phyloP scores from a whole-genome alignment of 2,888 invertebrate species.

The Lepidocyrtinus sp. region DNA sequence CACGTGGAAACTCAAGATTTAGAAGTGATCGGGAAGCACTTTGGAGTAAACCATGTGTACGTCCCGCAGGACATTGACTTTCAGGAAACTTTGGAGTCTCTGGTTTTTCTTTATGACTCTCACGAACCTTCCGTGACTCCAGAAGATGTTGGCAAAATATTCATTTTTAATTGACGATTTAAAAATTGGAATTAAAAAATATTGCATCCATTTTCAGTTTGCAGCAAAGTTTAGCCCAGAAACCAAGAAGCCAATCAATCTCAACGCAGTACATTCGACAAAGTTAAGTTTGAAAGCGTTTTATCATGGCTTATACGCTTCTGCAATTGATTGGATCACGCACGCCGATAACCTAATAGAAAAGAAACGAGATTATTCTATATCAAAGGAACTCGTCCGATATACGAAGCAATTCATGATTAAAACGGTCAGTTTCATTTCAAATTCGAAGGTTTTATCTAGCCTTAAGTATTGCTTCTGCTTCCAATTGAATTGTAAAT shows the following conservation, averaged over 20 bases:
- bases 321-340: slow-evolving; percentile 31
- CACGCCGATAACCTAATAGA: slow-evolving; percentile 11
- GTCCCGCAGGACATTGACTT: no score
- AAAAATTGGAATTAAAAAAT: no score
- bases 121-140: no score
- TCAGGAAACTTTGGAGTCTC: no score
- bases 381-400: slow-evolving; percentile 27
- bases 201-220: no score
- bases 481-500: neutral
- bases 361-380: slow-evolving; percentile 3
- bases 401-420: slow-evolving; percentile 33
- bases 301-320: slow-evolving; percentile 28
- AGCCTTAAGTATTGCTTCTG: neutral
- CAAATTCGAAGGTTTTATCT: neutral
- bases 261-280: slow-evolving; percentile 26
- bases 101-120: no score
- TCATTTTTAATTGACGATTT: no score
- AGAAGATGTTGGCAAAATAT: no score
- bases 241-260: slow-evolving; percentile 7
- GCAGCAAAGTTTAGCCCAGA: slow-evolving; percentile 19
- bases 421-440: slow-evolving; percentile 14
- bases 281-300: slow-evolving; percentile 27
- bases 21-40: no score
- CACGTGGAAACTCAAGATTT: no score
- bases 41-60: no score